These are phyloP conservation scores for Drosophila fungiperda DNA, from an alignment of 2,888 invertebrate genomes.

Conservation along the genomic window DNA sequence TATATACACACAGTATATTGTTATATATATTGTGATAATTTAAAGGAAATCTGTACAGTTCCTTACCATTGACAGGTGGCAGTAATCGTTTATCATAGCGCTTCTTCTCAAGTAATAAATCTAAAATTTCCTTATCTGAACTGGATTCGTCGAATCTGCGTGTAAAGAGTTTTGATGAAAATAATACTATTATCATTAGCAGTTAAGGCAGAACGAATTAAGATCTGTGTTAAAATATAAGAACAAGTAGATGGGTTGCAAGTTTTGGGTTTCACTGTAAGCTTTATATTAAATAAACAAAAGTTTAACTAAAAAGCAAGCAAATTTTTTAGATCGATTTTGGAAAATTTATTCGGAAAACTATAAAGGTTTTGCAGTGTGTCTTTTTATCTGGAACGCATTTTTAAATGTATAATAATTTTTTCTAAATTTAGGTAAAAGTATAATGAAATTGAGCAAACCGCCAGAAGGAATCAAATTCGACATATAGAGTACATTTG, in stretches of 20 bases:
- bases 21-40: not conserved
- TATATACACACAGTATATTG: not conserved
- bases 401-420: not conserved
- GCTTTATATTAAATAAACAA: conserved; percentile 6
- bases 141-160: conserved; percentile 94
- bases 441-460: not conserved
- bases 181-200: not conserved
- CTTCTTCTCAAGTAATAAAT: conserved; percentile 93
- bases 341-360: not conserved
- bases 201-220: not conserved
- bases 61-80: conserved; percentile 94
- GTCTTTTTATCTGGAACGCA: not conserved
- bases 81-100: conserved; percentile 97
- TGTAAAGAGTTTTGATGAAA: conserved; percentile 19
- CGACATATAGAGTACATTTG: not conserved
- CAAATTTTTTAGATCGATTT: not conserved
- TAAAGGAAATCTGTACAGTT: not conserved
- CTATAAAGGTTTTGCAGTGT: not conserved
- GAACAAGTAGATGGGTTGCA: not conserved
- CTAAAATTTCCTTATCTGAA: conserved; percentile 96
- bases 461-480: not conserved
- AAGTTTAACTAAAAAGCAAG: conserved; percentile 1
- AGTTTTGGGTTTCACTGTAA: not conserved
- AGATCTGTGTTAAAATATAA: conserved; percentile 1
- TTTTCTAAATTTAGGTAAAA: not conserved